These are phyloP conservation scores for Cyprinodon tularosa DNA, from an alignment of 2,113 vertebrate species.

Conservation along the genomic window DNA sequence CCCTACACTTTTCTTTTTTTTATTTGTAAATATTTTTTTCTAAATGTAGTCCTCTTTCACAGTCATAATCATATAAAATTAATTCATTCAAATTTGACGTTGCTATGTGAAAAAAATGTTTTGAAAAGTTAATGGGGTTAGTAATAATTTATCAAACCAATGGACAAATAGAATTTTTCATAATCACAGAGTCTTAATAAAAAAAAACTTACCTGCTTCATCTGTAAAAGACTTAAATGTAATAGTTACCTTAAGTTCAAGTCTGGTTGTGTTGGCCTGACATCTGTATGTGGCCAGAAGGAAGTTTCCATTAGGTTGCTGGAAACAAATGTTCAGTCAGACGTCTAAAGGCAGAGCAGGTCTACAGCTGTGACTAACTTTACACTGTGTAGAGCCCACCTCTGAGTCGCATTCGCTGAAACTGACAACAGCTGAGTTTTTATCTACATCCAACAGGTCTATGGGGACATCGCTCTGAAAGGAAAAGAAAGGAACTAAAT, in stretches of 20 bases:
- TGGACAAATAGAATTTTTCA: not conserved
- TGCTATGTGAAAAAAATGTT: not conserved
- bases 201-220: not conserved
- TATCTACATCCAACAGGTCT: conserved; percentile 96
- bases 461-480: conserved; percentile 94
- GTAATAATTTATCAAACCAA: not conserved
- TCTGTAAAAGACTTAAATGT: not conserved
- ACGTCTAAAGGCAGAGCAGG: not conserved
- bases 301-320: conserved; percentile 92
- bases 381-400: conserved; percentile 75
- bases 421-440: conserved; percentile 97
- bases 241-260: conserved; percentile 91
- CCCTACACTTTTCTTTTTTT: not conserved
- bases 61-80: too few relatives aligned
- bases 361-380: not conserved
- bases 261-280: conserved; percentile 94
- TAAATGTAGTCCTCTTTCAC: too few relatives aligned
- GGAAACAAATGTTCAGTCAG: conserved; percentile 33
- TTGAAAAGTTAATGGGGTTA: not conserved
- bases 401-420: conserved; percentile 96
- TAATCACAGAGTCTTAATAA: not conserved
- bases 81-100: not conserved
- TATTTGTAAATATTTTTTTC: not conserved
- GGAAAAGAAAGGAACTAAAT: not conserved
- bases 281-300: conserved; percentile 96